Base-by-base conservation (phyloP, 1,140 invertebrate species). In the Drosophila paulistorum region DNA sequence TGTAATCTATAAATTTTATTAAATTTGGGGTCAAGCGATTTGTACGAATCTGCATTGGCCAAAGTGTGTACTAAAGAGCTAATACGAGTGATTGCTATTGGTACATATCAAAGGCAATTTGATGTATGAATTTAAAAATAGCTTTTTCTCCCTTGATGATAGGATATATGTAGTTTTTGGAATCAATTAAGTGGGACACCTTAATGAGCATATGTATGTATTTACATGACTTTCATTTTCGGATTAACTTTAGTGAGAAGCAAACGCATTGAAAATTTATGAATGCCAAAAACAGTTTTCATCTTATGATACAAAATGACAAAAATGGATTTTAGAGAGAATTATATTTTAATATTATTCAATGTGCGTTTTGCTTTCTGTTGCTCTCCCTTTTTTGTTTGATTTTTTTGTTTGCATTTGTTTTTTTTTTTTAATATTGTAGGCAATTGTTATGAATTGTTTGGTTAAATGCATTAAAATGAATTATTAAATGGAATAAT, bases 401-500 rank as follows among this genome's bases (percentile, higher is more conserved):
- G 7, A 20, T 48, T 48, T 17, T 9, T 48, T 17, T 35, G 0
- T 35, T 23, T 23, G 20, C 20, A 23, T 23, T 23, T 23, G 20
- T 23, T 2, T 23, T 23, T 23, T 23, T 23, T 23, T 23, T 23
- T 23, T 23, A 2, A 37, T 17, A 17, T 17, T 59, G 14, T 59
- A n/a, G 35, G 35, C 57, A 59, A 17, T 59, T 37, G 57, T 20
- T 9, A 14, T 48, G 7, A 17, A 20, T 48, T n/a, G 57, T 10
- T 37, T 59, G 30, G 57, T 37, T 59, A 59, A 59, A 59, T 59
- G 58, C 58, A 17, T 60, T 60, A 35, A 23, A 60, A 17, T 37
- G 14, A 60, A 37, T 60, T 20, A 37, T 60, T 20, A 60, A 60
- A 48, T 48, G 14, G 7, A 48, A 48, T 17, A 17, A 48, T 48